A percentile compares a stretch with the other conserved stretches of the same genome.
These are phyloP conservation scores for Drosophila nannoptera DNA, from an alignment of 1,140 invertebrate genomes.

Conservation along the genomic window DNA sequence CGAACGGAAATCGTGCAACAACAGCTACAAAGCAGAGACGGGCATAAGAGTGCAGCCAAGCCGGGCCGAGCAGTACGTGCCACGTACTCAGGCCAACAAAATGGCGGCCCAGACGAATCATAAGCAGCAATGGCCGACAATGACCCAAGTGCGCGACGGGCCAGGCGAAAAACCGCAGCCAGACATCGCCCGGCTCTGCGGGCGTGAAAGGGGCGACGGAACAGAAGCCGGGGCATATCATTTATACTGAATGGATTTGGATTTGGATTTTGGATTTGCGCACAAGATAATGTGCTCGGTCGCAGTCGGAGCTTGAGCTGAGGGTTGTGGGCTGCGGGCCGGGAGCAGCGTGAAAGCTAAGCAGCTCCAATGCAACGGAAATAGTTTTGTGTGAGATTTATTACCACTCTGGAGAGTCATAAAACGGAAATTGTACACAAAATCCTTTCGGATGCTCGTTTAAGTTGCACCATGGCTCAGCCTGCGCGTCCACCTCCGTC, in stretches of 20 bases:
- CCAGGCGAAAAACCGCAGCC: slow-evolving; percentile 61
- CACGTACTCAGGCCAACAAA: slow-evolving; percentile 51
- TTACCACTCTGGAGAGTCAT: slow-evolving; percentile 78
- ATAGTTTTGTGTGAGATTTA: slow-evolving; percentile 79
- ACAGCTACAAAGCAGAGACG: neutral
- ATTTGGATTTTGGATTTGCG: slow-evolving; percentile 71
- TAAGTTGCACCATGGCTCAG: slow-evolving; percentile 58
- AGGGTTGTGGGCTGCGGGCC: slow-evolving; percentile 15
- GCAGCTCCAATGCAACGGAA: slow-evolving; percentile 78
- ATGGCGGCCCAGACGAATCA: slow-evolving; percentile 70
- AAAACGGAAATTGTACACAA: slow-evolving; percentile 79
- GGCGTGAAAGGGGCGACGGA: slow-evolving; percentile 6
- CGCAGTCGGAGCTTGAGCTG: slow-evolving; percentile 1
- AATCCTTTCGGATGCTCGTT: slow-evolving; percentile 78
- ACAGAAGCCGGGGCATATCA: slow-evolving; percentile 30
- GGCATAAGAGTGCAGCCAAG: slow-evolving; percentile 37
- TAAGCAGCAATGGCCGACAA: slow-evolving; percentile 70
- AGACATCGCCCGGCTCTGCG: slow-evolving; percentile 45
- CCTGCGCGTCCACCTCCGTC: slow-evolving; percentile 1
- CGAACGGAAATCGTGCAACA: slow-evolving; percentile 60
- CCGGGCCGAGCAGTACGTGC: slow-evolving; percentile 53
- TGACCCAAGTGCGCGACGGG: slow-evolving; percentile 57
- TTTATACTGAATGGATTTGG: slow-evolving; percentile 77
- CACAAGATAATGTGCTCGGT: slow-evolving; percentile 71
- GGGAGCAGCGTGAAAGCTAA: slow-evolving; percentile 48